Base-by-base conservation (phyloP, 2,113 vertebrate species). In the Coreoperca whiteheadi region DNA sequence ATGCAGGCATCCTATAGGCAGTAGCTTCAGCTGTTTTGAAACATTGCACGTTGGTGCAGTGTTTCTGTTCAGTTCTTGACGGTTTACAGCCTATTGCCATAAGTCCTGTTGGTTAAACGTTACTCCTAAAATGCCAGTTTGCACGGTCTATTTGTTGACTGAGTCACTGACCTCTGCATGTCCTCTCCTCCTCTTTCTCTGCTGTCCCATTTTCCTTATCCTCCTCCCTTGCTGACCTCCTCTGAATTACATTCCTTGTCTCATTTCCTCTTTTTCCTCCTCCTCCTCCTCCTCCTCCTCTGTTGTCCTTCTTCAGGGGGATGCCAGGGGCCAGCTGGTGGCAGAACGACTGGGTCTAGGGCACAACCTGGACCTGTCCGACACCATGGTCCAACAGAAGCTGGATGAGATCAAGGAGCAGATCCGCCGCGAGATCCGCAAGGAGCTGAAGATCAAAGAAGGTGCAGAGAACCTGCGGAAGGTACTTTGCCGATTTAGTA, bases 371-470 rank as follows among this genome's bases (percentile, higher is more conserved):
- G 98, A 99, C 88, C 96, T 97, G 84, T 97, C 98, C 0, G 98
- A 99, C 93, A 96, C 97, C 32, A 94, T 96, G 95, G 97, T 99
- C 87, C 98, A 99, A 90, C 98, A 99, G 95, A 98, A 97, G 90
- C 95, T 99, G 94, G 98, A 99, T 67, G 98, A 99, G 95, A 90
- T 97, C 90, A 98, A 99, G 89, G 98, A 99, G 94, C 97, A 97
- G 95, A 99, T 99, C 90, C 98, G 98, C 78, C 95, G 97, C 25
- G 98, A 99, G 96, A 99, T 99, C 95, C 97, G 98, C 88, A 99
- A 99, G 88, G 98, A 99, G 95, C 96, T 99, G 89, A 99, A 99
- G 96, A 99, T 99, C 91, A 99, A 99, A 94, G 98, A 99, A 91
- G 98, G 98, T 77, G 97, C 98, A 1, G 98, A 99, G 95, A 99